These are phyloP conservation scores for Petrocephalus schoutedeni DNA, from an alignment of 2,797 vertebrate species.

Conservation along the genomic window DNA sequence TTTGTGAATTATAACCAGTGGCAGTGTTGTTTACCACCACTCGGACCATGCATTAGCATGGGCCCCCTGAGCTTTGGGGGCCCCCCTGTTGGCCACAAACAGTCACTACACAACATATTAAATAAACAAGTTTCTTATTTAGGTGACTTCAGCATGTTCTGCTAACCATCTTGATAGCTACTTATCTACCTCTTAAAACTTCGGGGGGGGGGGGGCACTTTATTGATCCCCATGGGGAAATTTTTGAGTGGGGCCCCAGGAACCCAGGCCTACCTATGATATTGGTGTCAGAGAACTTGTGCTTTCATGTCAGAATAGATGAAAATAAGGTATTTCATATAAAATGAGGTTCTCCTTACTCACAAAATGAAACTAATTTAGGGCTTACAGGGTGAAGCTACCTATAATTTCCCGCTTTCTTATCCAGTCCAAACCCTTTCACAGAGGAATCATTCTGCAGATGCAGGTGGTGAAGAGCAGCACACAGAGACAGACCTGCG, in stretches of 20 bases:
- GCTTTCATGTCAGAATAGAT: neutral
- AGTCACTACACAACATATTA: neutral
- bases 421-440: neutral
- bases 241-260: neutral
- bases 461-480: neutral
- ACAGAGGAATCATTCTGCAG: neutral
- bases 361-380: neutral
- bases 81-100: neutral
- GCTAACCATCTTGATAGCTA: neutral
- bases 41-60: neutral
- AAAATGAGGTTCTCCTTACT: neutral
- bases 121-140: neutral
- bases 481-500: slow-evolving; percentile 35
- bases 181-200: neutral
- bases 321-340: neutral
- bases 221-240: too few species aligned
- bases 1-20: neutral
- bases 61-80: neutral
- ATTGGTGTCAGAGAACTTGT: neutral
- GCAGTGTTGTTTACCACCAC: neutral
- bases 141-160: neutral
- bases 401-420: neutral
- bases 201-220: neutral
- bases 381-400: neutral
- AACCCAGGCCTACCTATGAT: neutral